Conservation (phyloP, 2,797 vertebrate genomes). For the Monodelphis domestica region DNA sequence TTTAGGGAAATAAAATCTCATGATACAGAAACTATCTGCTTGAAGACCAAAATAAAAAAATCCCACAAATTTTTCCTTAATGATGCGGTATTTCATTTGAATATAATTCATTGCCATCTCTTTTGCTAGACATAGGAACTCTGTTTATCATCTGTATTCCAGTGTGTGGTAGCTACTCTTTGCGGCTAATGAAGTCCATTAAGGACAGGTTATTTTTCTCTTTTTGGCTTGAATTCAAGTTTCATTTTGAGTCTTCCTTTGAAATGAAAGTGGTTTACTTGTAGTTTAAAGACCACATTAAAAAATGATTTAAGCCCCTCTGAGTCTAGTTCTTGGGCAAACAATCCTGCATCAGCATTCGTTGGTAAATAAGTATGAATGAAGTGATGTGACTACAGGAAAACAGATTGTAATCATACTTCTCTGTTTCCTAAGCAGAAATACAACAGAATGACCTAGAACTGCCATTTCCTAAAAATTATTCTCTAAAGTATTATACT, state of each 20-base stretch:
- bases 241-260: background rate
- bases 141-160: background rate
- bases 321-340: background rate
- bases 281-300: background rate
- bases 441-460: constrained; percentile 16
- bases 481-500: constrained; percentile 58
- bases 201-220: background rate
- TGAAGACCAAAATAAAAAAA: background rate
- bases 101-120: background rate
- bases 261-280: background rate
- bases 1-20: background rate
- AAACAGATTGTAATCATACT: background rate
- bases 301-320: background rate
- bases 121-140: background rate
- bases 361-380: background rate
- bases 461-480: constrained; percentile 62
- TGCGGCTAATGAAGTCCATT: background rate
- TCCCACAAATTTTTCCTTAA: background rate
- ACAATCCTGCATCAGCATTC: background rate
- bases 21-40: background rate
- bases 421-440: constrained; percentile 10
- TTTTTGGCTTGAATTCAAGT: background rate
- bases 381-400: background rate
- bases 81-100: background rate
- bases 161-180: background rate